Conservation (phyloP, 2,888 invertebrate species). For the Neoaliturus tenellus region DNA sequence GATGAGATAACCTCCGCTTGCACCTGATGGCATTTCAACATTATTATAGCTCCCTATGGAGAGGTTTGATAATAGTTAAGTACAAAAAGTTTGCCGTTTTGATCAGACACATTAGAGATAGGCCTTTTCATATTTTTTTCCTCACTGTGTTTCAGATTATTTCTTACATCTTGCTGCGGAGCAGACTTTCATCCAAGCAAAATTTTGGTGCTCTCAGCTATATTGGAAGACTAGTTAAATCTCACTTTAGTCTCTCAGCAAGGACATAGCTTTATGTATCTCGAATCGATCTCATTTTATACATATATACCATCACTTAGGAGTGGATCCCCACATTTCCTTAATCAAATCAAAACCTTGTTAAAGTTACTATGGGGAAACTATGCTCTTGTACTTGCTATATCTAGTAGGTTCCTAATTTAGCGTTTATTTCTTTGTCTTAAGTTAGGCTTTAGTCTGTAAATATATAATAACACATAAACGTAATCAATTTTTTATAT, state of each 20-base stretch:
- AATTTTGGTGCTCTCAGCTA: constrained; percentile 83
- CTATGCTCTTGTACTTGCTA: constrained; percentile 9
- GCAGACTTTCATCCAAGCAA: constrained; percentile 82
- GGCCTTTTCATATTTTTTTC: too few species aligned
- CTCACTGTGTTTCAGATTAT: constrained; percentile 44
- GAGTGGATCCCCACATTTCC: background rate
- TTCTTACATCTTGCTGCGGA: constrained; percentile 83
- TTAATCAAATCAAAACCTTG: background rate
- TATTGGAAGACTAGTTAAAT: constrained; percentile 82
- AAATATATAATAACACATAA: background rate
- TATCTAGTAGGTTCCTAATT: constrained; percentile 41
- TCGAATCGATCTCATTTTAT: background rate
- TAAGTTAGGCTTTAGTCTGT: background rate
- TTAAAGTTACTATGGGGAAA: constrained; percentile 11
- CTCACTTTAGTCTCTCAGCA: constrained; percentile 71
- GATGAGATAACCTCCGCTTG: too few species aligned
- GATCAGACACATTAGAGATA: too few species aligned
- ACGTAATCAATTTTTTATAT: background rate
- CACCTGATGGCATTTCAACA: too few species aligned
- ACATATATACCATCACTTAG: too few species aligned
- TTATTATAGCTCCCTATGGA: too few species aligned
- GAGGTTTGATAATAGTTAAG: too few species aligned
- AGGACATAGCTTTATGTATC: constrained; percentile 1
- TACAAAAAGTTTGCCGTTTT: too few species aligned
- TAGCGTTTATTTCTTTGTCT: constrained; percentile 22